phyloP scores from a whole-genome alignment of 2,797 vertebrate genomes.

The Liasis olivaceus region DNA sequence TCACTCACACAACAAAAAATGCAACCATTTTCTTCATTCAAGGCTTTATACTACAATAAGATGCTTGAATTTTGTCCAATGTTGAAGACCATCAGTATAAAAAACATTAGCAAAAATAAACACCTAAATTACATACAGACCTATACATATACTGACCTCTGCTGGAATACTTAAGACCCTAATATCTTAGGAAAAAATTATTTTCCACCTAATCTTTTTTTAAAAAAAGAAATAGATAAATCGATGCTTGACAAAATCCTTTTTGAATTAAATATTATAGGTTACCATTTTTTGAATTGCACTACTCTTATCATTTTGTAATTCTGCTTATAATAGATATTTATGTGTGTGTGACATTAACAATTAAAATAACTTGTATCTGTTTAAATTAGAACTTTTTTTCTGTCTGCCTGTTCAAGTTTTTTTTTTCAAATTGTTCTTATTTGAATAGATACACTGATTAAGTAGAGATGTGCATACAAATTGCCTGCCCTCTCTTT shows the following conservation, averaged over 20 bases:
- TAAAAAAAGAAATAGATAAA: background rate
- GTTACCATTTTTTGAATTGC: background rate
- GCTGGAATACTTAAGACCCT: slow-evolving; percentile 67
- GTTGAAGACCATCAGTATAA: background rate
- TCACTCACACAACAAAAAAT: background rate
- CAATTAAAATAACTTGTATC: background rate
- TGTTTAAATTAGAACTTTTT: background rate
- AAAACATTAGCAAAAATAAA: slow-evolving; percentile 28
- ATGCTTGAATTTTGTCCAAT: background rate
- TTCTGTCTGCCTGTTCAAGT: background rate
- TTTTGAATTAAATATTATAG: background rate
- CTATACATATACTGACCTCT: slow-evolving; percentile 73
- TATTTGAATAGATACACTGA: background rate
- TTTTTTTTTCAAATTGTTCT: background rate
- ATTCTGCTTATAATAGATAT: background rate
- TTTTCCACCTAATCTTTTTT: background rate
- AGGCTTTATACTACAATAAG: rapidly evolving
- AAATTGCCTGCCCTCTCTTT: background rate
- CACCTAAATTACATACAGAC: slow-evolving; percentile 49
- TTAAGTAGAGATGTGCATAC: background rate
- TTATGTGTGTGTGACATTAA: background rate
- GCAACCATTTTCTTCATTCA: background rate
- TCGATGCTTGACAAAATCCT: background rate
- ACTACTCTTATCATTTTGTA: background rate
- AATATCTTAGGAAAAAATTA: background rate